Percentiles rank a stretch among this genome's conserved stretches.
These are phyloP conservation scores for Sepiola atlantica DNA, from an alignment of 2,888 invertebrate genomes.

Conservation along the genomic window DNA sequence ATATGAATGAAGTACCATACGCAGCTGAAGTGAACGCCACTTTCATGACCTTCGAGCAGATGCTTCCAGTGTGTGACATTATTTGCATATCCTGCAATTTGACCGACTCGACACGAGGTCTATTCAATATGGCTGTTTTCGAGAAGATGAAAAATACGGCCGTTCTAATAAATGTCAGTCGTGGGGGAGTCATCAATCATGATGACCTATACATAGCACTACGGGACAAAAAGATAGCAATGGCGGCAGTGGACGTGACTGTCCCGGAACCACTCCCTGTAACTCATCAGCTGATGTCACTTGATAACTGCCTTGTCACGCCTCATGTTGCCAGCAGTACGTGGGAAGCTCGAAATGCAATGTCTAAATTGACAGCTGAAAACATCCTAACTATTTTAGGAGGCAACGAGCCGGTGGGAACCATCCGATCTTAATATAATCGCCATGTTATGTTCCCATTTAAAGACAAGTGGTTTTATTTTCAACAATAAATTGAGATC, in stretches of 20 bases:
- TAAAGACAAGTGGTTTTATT: neutral
- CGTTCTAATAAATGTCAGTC: constrained; percentile 89
- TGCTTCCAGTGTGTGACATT: constrained; percentile 87
- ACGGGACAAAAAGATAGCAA: constrained; percentile 81
- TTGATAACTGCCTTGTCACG: constrained; percentile 87
- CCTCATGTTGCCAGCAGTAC: constrained; percentile 94
- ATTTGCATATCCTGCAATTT: constrained; percentile 86
- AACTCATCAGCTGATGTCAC: constrained; percentile 83
- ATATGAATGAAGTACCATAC: constrained; percentile 55
- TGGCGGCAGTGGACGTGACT: constrained; percentile 92
- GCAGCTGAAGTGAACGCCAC: constrained; percentile 80
- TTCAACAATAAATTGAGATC: no score
- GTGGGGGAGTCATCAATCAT: constrained; percentile 82
- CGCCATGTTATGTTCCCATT: neutral
- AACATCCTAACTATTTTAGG: constrained; percentile 86
- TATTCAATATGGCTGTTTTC: constrained; percentile 87
- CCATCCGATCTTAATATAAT: constrained; percentile 45
- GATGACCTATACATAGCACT: constrained; percentile 85
- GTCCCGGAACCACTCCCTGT: constrained; percentile 91
- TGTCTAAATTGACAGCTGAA: constrained; percentile 85
- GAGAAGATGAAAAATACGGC: constrained; percentile 88
- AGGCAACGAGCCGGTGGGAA: constrained; percentile 77
- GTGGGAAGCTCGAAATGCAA: constrained; percentile 83
- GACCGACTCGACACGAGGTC: constrained; percentile 84
- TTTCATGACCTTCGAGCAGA: constrained; percentile 82